phyloP scores from a whole-genome alignment of 2,888 invertebrate genomes.

The Drosophila macrospina region DNA sequence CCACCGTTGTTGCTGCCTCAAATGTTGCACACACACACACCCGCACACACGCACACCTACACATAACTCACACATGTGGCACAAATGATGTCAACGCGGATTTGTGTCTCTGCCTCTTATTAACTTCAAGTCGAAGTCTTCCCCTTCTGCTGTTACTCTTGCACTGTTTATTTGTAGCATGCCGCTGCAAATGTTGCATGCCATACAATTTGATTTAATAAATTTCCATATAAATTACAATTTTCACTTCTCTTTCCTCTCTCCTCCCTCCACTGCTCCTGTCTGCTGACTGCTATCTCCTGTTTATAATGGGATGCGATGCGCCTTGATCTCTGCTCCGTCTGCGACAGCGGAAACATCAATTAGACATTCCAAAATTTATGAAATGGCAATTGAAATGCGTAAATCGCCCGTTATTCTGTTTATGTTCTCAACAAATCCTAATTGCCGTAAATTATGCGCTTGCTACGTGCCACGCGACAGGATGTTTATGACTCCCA shows the following conservation, averaged over 20 bases:
- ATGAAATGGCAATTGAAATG: conserved; percentile 59
- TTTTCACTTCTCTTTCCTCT: conserved; percentile 3
- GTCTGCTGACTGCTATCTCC: conserved; percentile 1
- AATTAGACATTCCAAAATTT: conserved; percentile 65
- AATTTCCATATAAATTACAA: conserved; percentile 68
- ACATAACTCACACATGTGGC: conserved; percentile 60
- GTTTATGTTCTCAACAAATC: conserved; percentile 46
- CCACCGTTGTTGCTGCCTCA: conserved; percentile 31
- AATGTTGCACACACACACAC: conserved; percentile 18
- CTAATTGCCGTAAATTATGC: conserved; percentile 56
- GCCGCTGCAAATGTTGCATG: conserved; percentile 58
- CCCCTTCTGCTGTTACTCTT: background rate
- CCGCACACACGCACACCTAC: conserved; percentile 12
- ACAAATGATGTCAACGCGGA: conserved; percentile 75
- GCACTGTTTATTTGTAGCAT: conserved; percentile 16
- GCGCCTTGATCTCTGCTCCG: conserved; percentile 58
- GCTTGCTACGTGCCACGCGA: conserved; percentile 61
- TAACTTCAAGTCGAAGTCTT: conserved; percentile 1
- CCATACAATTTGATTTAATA: conserved; percentile 67
- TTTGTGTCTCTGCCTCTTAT: conserved; percentile 46
- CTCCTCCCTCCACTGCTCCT: background rate
- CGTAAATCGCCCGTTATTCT: conserved; percentile 43
- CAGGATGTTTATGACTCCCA: conserved; percentile 69
- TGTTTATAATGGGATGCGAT: conserved; percentile 41
- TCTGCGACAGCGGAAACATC: conserved; percentile 68